A percentile compares a stretch with the other conserved stretches of the same genome.
phyloP scores from a whole-genome alignment of 2,888 invertebrate species.

The Pemphredon lugubris region DNA sequence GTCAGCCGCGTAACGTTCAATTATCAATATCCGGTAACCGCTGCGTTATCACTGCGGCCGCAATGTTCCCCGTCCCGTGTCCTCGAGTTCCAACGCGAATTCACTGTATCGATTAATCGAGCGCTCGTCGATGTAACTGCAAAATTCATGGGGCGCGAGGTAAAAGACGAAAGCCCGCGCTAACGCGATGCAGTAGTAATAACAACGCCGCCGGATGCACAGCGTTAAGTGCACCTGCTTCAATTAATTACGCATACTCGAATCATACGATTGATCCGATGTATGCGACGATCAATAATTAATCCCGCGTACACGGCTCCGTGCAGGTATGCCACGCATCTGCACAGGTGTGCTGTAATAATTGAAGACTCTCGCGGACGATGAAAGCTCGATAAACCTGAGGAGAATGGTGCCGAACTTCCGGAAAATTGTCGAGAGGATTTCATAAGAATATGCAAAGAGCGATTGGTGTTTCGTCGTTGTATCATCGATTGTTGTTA shows the following conservation, averaged over 20 bases:
- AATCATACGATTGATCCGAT: constrained; percentile 42
- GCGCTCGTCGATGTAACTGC: not conserved
- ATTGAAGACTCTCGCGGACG: not conserved
- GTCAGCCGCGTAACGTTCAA: not conserved
- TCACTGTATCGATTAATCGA: constrained; percentile 29
- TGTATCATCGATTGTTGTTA: no score
- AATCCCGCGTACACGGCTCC: constrained; percentile 41
- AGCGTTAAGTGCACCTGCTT: constrained; percentile 14
- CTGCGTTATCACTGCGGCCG: not conserved
- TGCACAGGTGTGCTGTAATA: constrained; percentile 15
- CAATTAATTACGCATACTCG: constrained; percentile 58
- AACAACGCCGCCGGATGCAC: constrained; percentile 41
- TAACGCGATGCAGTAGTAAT: constrained; percentile 9
- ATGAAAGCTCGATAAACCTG: not conserved
- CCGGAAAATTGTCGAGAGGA: no score
- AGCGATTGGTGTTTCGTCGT: no score
- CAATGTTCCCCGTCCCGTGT: not conserved
- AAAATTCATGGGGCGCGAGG: constrained; percentile 6
- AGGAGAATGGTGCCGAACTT: no score
- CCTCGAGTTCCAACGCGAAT: constrained; percentile 8
- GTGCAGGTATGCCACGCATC: constrained; percentile 27
- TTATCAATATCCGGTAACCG: not conserved
- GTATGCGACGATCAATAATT: constrained; percentile 45
- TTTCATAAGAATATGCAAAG: no score
- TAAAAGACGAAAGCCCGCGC: not conserved